These are phyloP conservation scores for Tenthredo distinguenda DNA, from an alignment of 2,888 invertebrate species.

Conservation along the genomic window DNA sequence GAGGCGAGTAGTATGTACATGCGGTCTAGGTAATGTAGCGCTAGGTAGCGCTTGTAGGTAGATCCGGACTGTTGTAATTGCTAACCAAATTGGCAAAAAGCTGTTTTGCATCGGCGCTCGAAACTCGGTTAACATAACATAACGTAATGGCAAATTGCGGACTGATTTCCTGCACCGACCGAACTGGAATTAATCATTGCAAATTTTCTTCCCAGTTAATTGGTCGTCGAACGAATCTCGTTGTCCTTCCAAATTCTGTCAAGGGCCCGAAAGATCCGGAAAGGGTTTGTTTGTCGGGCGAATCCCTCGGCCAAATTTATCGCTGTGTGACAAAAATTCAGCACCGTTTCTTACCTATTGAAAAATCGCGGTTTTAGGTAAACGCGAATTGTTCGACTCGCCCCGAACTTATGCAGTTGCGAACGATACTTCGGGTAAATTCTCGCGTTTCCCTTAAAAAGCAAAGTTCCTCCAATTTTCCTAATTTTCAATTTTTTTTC, in stretches of 20 bases:
- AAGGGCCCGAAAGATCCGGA: not conserved
- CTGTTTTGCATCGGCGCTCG: slow-evolving; percentile 29
- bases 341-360: not conserved
- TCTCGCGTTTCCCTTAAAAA: too few relatives aligned
- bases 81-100: slow-evolving; percentile 46
- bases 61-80: slow-evolving; percentile 37
- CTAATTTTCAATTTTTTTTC: too few relatives aligned
- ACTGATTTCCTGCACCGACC: not conserved
- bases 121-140: slow-evolving; percentile 21
- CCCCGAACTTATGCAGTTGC: not conserved
- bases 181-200: not conserved
- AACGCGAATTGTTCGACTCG: not conserved
- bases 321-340: not conserved
- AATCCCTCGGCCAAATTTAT: not conserved
- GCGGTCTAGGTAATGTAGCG: not conserved
- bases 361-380: not conserved
- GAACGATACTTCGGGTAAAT: not conserved
- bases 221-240: not conserved
- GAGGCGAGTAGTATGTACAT: not conserved
- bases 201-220: not conserved
- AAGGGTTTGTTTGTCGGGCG: slow-evolving; percentile 1
- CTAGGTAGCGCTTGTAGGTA: not conserved
- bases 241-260: not conserved
- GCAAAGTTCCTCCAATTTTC: too few relatives aligned
- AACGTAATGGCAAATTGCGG: not conserved